Evolutionary conservation across 2,888 invertebrate species (phyloP), one percentile per base, ranked within the genome.

Genomic region (Hypolimnas misippus): DNA sequence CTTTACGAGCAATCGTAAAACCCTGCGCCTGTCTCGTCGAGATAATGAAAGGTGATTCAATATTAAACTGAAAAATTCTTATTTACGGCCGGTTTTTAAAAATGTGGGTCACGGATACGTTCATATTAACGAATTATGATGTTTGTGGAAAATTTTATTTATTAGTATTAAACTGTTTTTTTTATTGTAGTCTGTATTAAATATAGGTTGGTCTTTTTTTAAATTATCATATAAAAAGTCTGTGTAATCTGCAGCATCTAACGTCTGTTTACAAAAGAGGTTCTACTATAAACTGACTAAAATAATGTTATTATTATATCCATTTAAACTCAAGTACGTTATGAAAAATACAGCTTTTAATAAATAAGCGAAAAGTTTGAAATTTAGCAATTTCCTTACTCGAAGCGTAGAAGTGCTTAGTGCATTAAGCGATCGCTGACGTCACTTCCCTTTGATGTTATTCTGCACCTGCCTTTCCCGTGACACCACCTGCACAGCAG

Each of bases 401-500:
- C n/a, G n/a, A n/a, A 38, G 35, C 4, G 1, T n/a, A 12, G 12
- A n/a, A 38, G 35, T n/a, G n/a, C 35, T n/a, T 12, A 50, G 35
- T 38, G 44, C 46, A 19, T 10, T 44, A n/a, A 53, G 7, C 21
- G 8, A 21, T 25, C 2, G 10, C 12, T 51, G 61, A 67, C 59
- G 52, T 58, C 59, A 71, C 63, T 75, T 79, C 78, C 79, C 78
- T 77, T 65, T 50, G 59, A 59, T 64, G 68, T 65, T 69, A 69
- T 71, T 71, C 64, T 69, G 54, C 76, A 77, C 76, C 77, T 73
- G 68, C 70, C 72, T 72, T 69, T 72, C 71, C 63, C 62, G 38
- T 55, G 57, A 61, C 65, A 70, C 74, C 87, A 89, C 86, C 89
- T 89, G 89, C 88, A 57, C 74, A 79, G 76, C 90, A 89, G 88